These are phyloP conservation scores for Mimachlamys varia DNA, from an alignment of 2,888 invertebrate genomes.

Conservation along the genomic window DNA sequence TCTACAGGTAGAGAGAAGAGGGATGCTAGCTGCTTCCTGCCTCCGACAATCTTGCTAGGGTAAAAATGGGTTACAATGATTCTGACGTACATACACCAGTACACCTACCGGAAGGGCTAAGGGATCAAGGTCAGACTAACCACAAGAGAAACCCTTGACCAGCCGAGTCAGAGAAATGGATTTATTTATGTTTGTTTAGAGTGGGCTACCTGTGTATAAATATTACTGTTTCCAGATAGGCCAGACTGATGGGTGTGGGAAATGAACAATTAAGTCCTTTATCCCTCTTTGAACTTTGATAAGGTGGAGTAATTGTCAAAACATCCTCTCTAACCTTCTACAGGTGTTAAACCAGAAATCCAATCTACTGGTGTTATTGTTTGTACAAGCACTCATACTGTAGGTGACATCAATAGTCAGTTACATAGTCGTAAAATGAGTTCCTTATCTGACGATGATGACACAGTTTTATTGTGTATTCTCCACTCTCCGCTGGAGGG, in stretches of 20 bases:
- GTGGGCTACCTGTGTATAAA: neutral
- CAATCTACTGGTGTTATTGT: no score
- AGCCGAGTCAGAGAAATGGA: slow-evolving; percentile 19
- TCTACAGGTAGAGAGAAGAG: neutral
- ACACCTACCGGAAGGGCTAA: neutral
- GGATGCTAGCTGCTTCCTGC: neutral
- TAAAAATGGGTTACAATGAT: neutral
- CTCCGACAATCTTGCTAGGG: neutral
- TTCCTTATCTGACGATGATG: neutral
- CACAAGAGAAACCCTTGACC: neutral
- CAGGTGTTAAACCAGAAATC: neutral
- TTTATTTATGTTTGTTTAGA: neutral
- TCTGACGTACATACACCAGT: neutral
- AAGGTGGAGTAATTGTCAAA: slow-evolving; percentile 13
- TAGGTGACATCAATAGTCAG: neutral
- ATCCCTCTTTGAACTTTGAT: slow-evolving; percentile 24
- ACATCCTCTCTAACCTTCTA: neutral
- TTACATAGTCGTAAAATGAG: neutral
- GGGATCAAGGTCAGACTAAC: neutral
- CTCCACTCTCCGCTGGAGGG: neutral
- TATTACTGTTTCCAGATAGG: neutral
- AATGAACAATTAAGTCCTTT: neutral
- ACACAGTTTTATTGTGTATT: slow-evolving; percentile 6
- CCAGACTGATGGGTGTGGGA: neutral
- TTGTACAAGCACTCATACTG: neutral